phyloP scores from a whole-genome alignment of 2,113 vertebrate genomes.

The Vulpes vulpes region DNA sequence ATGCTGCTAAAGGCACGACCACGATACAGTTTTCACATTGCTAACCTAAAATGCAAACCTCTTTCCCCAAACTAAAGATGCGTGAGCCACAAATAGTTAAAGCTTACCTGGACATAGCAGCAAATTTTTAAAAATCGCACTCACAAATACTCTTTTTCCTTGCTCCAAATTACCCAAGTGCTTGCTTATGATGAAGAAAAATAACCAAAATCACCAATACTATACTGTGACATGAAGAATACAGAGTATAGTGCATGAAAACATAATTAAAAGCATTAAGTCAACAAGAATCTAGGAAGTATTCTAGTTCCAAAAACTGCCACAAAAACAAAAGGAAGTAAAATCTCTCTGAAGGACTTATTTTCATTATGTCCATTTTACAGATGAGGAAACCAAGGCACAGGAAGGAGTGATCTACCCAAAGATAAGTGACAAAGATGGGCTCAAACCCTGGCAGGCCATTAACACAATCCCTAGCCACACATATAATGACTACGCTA shows the following conservation, averaged over 20 bases:
- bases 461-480: not conserved
- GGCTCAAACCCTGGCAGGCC: accelerated
- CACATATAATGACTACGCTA: accelerated
- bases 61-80: not conserved
- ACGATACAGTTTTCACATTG: not conserved
- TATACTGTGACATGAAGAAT: not conserved
- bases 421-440: not conserved
- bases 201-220: not conserved
- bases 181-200: conserved; percentile 14
- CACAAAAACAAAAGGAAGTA: not conserved
- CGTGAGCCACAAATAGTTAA: not conserved
- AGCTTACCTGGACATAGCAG: not conserved
- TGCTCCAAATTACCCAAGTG: not conserved
- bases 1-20: not conserved
- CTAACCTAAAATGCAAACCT: not conserved
- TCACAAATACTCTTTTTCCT: not conserved
- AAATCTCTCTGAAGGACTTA: not conserved
- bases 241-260: not conserved
- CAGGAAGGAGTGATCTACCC: not conserved
- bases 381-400: not conserved
- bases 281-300: not conserved
- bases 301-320: not conserved
- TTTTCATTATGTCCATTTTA: not conserved
- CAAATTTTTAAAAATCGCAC: not conserved
- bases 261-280: not conserved